Evolutionary conservation across 2,797 vertebrate species (phyloP).

Genomic region (Muscicapa comitata): DNA sequence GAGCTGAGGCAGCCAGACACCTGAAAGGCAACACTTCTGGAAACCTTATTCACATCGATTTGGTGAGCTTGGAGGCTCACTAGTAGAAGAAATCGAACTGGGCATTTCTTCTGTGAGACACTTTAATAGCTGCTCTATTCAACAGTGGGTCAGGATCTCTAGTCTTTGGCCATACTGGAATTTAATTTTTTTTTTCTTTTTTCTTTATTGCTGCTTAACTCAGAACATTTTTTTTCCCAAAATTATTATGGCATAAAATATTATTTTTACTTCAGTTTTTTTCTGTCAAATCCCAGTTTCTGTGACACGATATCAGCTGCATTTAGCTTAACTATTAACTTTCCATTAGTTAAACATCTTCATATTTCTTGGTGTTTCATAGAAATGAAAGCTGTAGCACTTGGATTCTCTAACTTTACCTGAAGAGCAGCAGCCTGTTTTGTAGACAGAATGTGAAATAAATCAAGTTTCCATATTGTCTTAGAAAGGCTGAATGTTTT

Average conservation of each 20-base stretch:
- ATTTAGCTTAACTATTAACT: neutral
- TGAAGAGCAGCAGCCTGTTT: neutral
- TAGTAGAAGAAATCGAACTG: neutral
- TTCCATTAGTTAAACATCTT: neutral
- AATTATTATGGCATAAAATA: neutral
- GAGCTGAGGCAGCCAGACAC: neutral
- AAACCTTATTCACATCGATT: neutral
- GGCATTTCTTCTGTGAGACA: neutral
- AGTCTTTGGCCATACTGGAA: neutral
- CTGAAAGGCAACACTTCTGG: neutral
- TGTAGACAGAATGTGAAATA: neutral
- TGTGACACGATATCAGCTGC: neutral
- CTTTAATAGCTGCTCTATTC: neutral
- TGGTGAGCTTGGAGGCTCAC: neutral
- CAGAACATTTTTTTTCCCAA: neutral
- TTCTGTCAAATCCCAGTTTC: neutral
- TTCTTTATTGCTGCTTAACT: neutral
- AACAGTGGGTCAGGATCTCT: neutral
- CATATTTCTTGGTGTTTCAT: neutral
- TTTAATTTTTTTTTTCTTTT: accelerated
- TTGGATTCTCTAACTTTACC: neutral
- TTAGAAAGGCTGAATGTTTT: neutral
- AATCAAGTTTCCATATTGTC: neutral
- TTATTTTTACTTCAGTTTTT: neutral
- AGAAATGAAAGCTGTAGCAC: neutral